A percentile compares a stretch with the other conserved stretches of the same genome.
These are phyloP conservation scores for Cephalophus harveyi DNA, from an alignment of 2,113 vertebrate genomes.

Conservation along the genomic window DNA sequence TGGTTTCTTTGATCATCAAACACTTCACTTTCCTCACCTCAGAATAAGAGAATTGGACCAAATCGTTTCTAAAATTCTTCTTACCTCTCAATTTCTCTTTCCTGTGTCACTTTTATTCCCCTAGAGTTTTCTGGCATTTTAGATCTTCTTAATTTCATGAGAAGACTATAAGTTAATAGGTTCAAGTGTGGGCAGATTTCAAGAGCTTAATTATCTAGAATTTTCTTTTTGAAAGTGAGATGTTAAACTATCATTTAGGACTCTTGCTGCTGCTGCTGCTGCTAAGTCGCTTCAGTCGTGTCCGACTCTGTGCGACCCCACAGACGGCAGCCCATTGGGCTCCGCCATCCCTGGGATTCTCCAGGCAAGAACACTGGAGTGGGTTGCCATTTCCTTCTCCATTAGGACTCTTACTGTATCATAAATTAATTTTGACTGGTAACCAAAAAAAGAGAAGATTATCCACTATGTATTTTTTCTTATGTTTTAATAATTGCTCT, in stretches of 20 bases:
- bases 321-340: no score
- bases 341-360: no score
- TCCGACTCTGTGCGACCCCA: no score
- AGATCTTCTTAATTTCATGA: neutral
- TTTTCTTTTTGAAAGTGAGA: slow-evolving; percentile 31
- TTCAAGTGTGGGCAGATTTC: slow-evolving; percentile 15
- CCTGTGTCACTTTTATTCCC: neutral
- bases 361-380: no score
- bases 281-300: no score
- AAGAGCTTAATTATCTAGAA: slow-evolving; percentile 23
- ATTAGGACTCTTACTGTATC: neutral
- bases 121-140: neutral
- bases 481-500: neutral
- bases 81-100: neutral
- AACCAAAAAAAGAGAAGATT: neutral
- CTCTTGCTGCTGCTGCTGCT: no score
- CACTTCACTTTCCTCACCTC: neutral
- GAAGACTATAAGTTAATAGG: neutral
- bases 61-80: neutral
- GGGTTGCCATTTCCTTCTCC: no score
- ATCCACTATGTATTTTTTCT: neutral
- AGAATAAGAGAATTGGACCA: neutral
- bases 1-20: neutral
- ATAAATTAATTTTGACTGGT: neutral
- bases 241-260: neutral